Percentiles rank a stretch among this genome's conserved stretches.
Evolutionary conservation across 2,797 vertebrate species (phyloP).

Genomic region (Aotus griseimembra): DNA sequence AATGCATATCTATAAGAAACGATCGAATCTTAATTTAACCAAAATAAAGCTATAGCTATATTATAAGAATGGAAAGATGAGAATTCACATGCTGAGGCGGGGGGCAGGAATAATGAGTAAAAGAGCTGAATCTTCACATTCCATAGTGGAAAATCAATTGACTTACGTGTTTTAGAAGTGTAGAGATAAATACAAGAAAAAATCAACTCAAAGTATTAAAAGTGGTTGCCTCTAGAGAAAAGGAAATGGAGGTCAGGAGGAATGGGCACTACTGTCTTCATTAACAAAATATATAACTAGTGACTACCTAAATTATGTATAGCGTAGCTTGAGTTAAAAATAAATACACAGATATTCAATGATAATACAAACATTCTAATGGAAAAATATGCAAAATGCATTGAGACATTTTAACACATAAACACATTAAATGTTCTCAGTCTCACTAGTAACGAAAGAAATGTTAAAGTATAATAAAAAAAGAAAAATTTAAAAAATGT

Average conservation of each 20-base stretch:
- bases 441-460: background rate
- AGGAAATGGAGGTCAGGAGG: background rate
- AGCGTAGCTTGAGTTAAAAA: conserved; percentile 9
- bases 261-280: background rate
- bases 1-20: background rate
- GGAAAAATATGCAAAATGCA: background rate
- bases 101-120: background rate
- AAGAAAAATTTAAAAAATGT: too few species aligned
- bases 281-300: background rate
- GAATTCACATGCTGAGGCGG: background rate
- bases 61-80: background rate
- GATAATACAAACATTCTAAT: background rate
- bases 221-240: background rate
- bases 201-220: background rate
- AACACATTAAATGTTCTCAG: background rate
- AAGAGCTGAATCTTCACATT: background rate
- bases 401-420: background rate
- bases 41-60: background rate
- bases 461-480: background rate
- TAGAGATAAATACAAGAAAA: background rate
- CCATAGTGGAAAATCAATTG: background rate
- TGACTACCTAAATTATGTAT: background rate
- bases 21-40: background rate
- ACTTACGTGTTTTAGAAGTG: background rate
- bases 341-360: conserved; percentile 2